Base-by-base conservation (phyloP, 2,888 invertebrate genomes). In the Poecilobothrus nobilitatus region DNA sequence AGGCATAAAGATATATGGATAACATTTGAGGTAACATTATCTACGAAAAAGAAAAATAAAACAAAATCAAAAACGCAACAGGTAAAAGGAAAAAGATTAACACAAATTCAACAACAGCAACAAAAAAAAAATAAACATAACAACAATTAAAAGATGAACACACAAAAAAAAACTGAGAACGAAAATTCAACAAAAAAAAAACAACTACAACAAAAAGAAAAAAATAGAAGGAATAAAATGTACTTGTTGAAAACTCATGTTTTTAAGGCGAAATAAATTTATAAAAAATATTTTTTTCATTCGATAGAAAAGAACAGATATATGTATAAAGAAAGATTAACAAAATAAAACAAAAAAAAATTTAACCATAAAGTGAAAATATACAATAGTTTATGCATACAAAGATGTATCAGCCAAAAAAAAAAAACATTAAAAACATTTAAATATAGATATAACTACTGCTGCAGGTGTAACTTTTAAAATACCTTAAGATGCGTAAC, bases 11-110 rank as follows among this genome's bases (percentile, higher is more conserved):
- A 53, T 53, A 53, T 53, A 53, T 53, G 53, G n/a, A 53, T 53
- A 53, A 53, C 53, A 53, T 53, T 53, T 53, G 53, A 53, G n/a
- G 53, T 53, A 53, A 53, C 53, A 53, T 53, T 53, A 53, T 53
- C 53, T 53, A 53, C 18, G 15, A 53, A 53, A 53, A 53, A 18
- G 18, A 53, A 53, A 18, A 53, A 9, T 15, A 53, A 9, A 53
- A 53, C 7, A 53, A 53, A 53, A 53, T 53, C 12, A 37, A 37
- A 27, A 41, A 41, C 15, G 53, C 18, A 53, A 53, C 53, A 53
- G n/a, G 53, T 53, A 53, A 18, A 53, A 53, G 53, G 15, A 37
- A 37, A 8, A 10, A 12, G 8, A 37, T 37, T 37, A 5, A 37
- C 37, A 37, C 37, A 37, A 37, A 10, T 10, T 10, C 37, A 37